Base-by-base conservation (phyloP, 2,113 vertebrate species). In the Donacobius atricapilla region DNA sequence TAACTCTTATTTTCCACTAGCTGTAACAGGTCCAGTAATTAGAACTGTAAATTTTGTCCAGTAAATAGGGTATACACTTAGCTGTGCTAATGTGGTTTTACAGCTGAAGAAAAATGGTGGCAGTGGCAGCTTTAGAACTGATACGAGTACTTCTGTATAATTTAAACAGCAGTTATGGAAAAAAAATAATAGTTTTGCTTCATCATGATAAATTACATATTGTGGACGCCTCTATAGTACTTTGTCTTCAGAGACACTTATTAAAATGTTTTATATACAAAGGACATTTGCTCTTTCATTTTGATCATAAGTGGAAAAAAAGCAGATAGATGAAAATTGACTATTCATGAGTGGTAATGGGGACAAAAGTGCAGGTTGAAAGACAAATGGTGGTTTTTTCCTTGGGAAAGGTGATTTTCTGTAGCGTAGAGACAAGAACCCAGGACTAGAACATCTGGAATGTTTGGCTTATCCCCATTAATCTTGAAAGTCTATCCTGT, bases 41-140 rank as follows among this genome's bases (percentile, higher is more conserved):
- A 95, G 83, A 92, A 89, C 83, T 71, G 80, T 97, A 95, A 97
- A 96, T 97, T 95, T 91, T 95, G 86, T 82, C 80, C 70, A 57
- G 73, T 79, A 91, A 93, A 85, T 64, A 87, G 73, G 88, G 54
- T 48, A 8, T 78, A 47, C 82, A 53, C 60, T 88, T 89, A 95
- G 70, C 86, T 87, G 81, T 60, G 87, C 78, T 91, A n/a, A 53
- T 82, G 81, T 96, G 65, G n/a, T 87, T 86, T 87, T 79, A 76
- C 28, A 83, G 88, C 53, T 56, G 94, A 93, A 96, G 79, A 94
- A 88, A 83, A 86, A 93, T 64, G 58, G 88, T 86, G 83, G 61
- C 64, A 81, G 18, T 73, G 80, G 72, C 68, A 95, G 64, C 51
- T 95, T 70, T 78, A 80, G 76, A 91, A 86, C 31, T 22, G 76